Evolutionary conservation across 2,113 vertebrate genomes (phyloP).

Genomic region (Hyperopisus bebe): DNA sequence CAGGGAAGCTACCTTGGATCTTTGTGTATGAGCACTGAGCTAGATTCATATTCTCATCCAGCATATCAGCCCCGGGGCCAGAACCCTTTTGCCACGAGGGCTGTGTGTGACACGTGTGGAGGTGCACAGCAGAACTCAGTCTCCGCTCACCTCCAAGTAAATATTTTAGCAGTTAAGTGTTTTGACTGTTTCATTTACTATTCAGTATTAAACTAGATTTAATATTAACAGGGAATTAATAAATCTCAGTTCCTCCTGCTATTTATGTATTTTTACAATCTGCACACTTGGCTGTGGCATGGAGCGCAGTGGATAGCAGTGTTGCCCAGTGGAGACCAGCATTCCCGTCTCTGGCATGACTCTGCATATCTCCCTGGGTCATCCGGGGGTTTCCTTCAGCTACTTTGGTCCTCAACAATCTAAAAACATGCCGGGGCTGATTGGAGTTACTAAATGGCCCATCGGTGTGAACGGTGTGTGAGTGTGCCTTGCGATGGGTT

Average conservation of each 20-base stretch:
- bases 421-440: neutral
- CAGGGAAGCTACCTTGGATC: neutral
- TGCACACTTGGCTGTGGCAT: neutral
- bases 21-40: neutral
- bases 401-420: neutral
- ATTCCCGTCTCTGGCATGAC: neutral
- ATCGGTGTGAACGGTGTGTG: no score
- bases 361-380: no score
- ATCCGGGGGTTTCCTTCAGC: neutral
- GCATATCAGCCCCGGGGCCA: neutral
- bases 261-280: neutral
- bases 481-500: no score
- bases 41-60: neutral
- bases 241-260: neutral
- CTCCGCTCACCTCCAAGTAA: neutral
- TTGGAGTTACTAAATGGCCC: neutral
- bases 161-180: neutral
- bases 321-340: neutral
- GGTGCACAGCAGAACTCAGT: no score
- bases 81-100: neutral
- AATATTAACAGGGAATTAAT: neutral
- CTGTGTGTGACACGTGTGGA: neutral
- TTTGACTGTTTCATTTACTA: neutral
- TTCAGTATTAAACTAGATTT: neutral
- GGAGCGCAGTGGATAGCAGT: no score